Evolutionary conservation across 2,797 vertebrate genomes (phyloP).

Genomic region (Falco peregrinus): DNA sequence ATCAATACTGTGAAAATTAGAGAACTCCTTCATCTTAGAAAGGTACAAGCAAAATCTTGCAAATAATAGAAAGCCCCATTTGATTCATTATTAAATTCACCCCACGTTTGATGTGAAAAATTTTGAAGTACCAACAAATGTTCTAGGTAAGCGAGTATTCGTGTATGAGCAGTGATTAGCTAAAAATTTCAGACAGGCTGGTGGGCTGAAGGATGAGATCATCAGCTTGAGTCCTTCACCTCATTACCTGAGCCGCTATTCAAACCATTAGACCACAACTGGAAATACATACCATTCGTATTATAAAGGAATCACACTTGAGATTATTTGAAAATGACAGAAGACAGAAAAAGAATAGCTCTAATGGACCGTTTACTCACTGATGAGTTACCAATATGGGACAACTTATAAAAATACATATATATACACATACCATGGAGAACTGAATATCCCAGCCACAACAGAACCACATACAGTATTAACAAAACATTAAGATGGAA

Average conservation of each 20-base stretch:
- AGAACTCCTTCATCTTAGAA: neutral
- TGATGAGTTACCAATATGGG: neutral
- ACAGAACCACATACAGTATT: neutral
- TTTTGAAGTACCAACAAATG: constrained; percentile 20
- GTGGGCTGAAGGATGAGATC: constrained; percentile 68
- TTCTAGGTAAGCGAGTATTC: constrained; percentile 34
- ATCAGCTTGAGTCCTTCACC: constrained; percentile 62
- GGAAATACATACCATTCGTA: constrained; percentile 49
- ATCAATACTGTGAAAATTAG: neutral
- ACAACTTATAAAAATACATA: neutral
- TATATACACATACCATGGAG: neutral
- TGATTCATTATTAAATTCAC: constrained; percentile 52
- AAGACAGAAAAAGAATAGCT: neutral
- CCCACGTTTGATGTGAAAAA: constrained; percentile 35
- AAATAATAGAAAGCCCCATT: neutral
- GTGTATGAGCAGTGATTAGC: constrained; percentile 51
- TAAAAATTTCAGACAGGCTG: constrained; percentile 54
- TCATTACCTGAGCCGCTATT: constrained; percentile 67
- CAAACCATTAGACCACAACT: constrained; percentile 67
- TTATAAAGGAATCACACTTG: constrained; percentile 52
- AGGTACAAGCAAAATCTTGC: neutral
- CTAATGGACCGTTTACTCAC: neutral
- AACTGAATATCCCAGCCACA: neutral
- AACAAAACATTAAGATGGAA: neutral
- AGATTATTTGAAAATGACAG: constrained; percentile 29